These are phyloP conservation scores for Xestia sexstrigata DNA, from an alignment of 2,888 invertebrate genomes.

Conservation along the genomic window DNA sequence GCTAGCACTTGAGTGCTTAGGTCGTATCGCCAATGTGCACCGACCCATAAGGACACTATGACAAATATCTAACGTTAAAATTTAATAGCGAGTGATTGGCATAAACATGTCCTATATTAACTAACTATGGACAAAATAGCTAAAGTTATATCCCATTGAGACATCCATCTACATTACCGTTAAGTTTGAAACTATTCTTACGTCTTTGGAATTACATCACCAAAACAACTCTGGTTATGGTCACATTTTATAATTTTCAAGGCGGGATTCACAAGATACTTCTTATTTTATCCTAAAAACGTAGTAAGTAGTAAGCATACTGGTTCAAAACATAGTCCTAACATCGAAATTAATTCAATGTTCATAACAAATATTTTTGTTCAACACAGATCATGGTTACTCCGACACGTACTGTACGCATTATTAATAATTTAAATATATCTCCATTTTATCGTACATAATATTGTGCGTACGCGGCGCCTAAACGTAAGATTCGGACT, in stretches of 20 bases:
- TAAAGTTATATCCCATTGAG: slow-evolving; percentile 67
- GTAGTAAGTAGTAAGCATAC: slow-evolving; percentile 67
- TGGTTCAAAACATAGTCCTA: slow-evolving; percentile 63
- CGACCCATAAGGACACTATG: slow-evolving; percentile 53
- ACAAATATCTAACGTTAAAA: slow-evolving; percentile 67
- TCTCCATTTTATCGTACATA: slow-evolving; percentile 47
- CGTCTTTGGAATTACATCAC: slow-evolving; percentile 91
- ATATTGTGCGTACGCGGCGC: slow-evolving; percentile 66
- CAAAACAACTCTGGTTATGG: slow-evolving; percentile 89
- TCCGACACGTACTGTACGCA: slow-evolving; percentile 59
- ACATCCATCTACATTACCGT: slow-evolving; percentile 75
- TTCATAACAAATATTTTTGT: slow-evolving; percentile 60
- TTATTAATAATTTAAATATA: slow-evolving; percentile 60
- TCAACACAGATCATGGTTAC: slow-evolving; percentile 66
- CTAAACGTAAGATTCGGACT: slow-evolving; percentile 89
- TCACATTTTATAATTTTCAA: slow-evolving; percentile 85
- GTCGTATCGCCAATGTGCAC: slow-evolving; percentile 2
- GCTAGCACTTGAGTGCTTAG: background rate
- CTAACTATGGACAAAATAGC: slow-evolving; percentile 61
- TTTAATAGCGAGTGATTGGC: slow-evolving; percentile 71
- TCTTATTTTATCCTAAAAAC: slow-evolving; percentile 65
- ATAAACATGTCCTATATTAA: slow-evolving; percentile 69
- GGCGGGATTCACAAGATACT: slow-evolving; percentile 84
- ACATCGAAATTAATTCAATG: slow-evolving; percentile 62
- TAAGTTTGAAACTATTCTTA: slow-evolving; percentile 88